Percentiles rank a stretch among this genome's conserved stretches.
Conservation (phyloP, 2,113 vertebrate genomes). For the Lontra canadensis region DNA sequence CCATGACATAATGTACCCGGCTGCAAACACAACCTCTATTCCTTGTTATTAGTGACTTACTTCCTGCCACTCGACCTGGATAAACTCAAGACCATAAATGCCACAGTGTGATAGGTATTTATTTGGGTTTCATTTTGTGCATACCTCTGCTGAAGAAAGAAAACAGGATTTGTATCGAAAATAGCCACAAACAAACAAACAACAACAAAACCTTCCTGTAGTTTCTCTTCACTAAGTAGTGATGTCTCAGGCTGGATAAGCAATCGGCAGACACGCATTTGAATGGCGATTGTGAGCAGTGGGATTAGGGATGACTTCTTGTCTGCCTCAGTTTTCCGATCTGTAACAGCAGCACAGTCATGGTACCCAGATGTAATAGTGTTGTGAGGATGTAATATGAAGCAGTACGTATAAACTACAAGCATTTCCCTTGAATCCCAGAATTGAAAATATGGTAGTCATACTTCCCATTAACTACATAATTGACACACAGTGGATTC, state of each 20-base stretch:
- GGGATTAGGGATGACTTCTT: neutral
- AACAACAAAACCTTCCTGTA: neutral
- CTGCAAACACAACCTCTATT: neutral
- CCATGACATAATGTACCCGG: neutral
- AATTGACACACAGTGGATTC: neutral
- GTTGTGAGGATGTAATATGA: neutral
- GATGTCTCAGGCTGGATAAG: neutral
- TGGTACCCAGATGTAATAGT: neutral
- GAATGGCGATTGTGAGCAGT: neutral
- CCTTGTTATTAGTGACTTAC: conserved; percentile 19
- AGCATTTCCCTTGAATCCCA: neutral
- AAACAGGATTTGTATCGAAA: neutral
- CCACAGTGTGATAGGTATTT: neutral
- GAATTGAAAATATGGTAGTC: neutral
- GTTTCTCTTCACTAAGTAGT: neutral
- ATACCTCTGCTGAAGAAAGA: neutral
- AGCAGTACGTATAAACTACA: neutral
- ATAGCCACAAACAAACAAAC: neutral
- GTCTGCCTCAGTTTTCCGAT: neutral
- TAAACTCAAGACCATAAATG: neutral
- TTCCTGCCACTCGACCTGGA: neutral
- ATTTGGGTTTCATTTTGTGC: conserved; percentile 13
- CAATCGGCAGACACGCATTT: neutral
- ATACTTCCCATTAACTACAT: neutral
- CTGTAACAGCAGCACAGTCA: neutral